Percentiles rank a stretch among this genome's conserved stretches.
Conservation (phyloP, 2,888 invertebrate species). For the Thyatira batis region DNA sequence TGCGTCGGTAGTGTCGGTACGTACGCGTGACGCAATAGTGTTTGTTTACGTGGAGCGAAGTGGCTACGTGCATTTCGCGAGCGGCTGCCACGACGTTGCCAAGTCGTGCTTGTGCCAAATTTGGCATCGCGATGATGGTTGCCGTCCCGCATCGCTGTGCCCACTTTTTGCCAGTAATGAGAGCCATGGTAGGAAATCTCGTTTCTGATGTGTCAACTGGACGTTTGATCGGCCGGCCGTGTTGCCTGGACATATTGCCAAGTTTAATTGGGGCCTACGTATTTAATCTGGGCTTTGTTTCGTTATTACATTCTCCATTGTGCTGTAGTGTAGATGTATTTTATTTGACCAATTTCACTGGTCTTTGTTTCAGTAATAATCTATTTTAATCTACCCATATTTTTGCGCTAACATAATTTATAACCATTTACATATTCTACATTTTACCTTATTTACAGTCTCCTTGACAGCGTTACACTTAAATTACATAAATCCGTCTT, state of each 20-base stretch:
- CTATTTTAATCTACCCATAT: not conserved
- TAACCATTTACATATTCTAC: not conserved
- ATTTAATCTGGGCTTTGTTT: conserved; percentile 16
- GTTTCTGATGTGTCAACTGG: conserved; percentile 41
- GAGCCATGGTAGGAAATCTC: conserved; percentile 38
- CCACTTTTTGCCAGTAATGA: conserved; percentile 51
- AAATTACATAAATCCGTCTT: not conserved
- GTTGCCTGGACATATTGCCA: conserved; percentile 14
- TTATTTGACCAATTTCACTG: not conserved
- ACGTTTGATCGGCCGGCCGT: conserved; percentile 15
- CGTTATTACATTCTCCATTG: conserved; percentile 10
- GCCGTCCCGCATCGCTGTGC: conserved; percentile 42
- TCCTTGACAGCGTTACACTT: not conserved
- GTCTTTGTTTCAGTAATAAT: not conserved
- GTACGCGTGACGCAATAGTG: conserved; percentile 66
- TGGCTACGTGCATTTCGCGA: conserved; percentile 56
- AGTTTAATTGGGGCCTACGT: conserved; percentile 12
- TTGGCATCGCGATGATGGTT: conserved; percentile 59
- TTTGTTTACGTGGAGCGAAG: conserved; percentile 71
- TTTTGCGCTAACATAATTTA: not conserved
- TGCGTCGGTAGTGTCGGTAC: conserved; percentile 28
- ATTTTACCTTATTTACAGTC: not conserved
- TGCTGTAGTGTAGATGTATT: not conserved
- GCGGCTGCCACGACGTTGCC: conserved; percentile 61
- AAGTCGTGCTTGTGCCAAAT: conserved; percentile 73